Base-by-base conservation (phyloP, 1,140 invertebrate species). In the Grapholita molesta region DNA sequence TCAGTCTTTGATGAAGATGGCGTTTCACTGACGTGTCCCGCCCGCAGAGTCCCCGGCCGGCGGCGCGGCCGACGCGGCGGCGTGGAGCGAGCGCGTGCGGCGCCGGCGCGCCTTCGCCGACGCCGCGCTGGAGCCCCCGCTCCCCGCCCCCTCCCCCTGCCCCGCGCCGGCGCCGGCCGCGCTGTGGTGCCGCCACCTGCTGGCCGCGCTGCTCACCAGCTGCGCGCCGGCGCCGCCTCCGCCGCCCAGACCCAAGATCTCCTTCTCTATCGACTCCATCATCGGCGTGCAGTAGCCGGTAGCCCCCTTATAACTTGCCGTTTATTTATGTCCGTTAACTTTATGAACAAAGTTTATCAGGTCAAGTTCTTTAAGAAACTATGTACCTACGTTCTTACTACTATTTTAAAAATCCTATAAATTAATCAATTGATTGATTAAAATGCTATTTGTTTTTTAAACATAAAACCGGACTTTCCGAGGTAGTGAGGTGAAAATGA, bases 201-300 rank as follows among this genome's bases (percentile, higher is more conserved):
- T 84, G 8, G 86, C 85, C 25, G 89, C 80, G 18, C 72, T 86
- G 12, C 78, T 84, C 9, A n/a, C n/a, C n/a, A 85, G 81, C 64
- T 88, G 83, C 67, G 72, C 76, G 1, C 76, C 76, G 0, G 7
- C 68, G 4, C 78, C 79, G 0, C 65, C 72, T 35, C 80, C 53
- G 52, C 67, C 71, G 2, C 74, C 83, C 75, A 75, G 89, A 75
- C 84, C 90, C 75, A 80, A 94, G 86, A 84, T 94, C 68, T 93
- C 92, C 24, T 94, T 94, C 76, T 94, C 93, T 30, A 94, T 94
- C 18, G 93, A 94, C 75, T 93, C 93, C n/a, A 94, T 94, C 70
- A 94, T 94, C 70, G 93, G 93, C 11, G 86, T 93, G 3, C 90
- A 88, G 71, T 94, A 82, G 38, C 4, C 11, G 8, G 12, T 3